Conservation (phyloP, 2,888 invertebrate genomes). For the Perizoma affinitatum region DNA sequence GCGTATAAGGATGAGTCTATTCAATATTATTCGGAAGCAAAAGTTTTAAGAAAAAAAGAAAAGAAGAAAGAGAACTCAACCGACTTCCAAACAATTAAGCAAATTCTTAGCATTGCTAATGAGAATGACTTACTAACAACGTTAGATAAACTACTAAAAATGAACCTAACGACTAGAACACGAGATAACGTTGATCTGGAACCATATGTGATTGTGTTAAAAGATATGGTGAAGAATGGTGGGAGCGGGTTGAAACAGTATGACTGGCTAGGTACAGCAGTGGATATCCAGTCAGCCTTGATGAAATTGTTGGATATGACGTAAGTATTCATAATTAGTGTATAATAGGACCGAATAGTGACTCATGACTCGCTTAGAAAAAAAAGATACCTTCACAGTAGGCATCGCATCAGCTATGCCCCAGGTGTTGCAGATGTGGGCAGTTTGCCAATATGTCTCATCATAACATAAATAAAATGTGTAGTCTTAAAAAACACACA, state of each 20-base stretch:
- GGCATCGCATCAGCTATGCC: background rate
- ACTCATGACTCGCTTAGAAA: no score
- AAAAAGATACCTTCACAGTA: no score
- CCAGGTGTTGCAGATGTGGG: no score
- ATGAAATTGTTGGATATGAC: conserved; percentile 52
- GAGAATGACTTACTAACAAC: conserved; percentile 30
- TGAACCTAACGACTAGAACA: conserved; percentile 7
- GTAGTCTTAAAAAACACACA: no score
- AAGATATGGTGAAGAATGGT: conserved; percentile 54
- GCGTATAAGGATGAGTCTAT: background rate
- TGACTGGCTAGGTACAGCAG: conserved; percentile 65
- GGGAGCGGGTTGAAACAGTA: conserved; percentile 53
- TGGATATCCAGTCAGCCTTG: conserved; percentile 59
- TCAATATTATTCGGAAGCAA: background rate
- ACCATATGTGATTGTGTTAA: conserved; percentile 49
- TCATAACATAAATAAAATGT: no score
- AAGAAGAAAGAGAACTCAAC: conserved; percentile 6
- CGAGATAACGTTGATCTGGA: conserved; percentile 34
- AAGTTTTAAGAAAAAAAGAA: background rate
- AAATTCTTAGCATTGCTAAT: conserved; percentile 32
- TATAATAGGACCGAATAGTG: no score
- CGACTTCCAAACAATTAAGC: conserved; percentile 31
- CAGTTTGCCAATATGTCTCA: no score
- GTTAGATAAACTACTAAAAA: conserved; percentile 31
- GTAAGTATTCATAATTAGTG: conserved; percentile 50